Evolutionary conservation across 2,797 vertebrate genomes (phyloP).

Genomic region (Eremophila alpestris): DNA sequence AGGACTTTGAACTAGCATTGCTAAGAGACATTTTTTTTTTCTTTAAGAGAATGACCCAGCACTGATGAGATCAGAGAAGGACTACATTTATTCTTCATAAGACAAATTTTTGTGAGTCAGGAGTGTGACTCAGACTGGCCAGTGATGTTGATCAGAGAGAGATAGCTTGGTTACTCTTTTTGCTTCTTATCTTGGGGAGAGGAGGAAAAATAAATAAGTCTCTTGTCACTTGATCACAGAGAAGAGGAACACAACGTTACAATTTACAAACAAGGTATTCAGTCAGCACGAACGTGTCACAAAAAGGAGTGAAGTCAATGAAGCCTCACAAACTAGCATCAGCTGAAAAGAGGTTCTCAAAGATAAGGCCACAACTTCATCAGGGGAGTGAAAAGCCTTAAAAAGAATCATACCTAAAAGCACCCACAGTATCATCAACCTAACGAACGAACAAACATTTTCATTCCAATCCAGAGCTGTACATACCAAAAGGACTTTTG

Average conservation of each 20-base stretch:
- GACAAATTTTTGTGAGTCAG: conserved; percentile 9
- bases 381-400: not conserved
- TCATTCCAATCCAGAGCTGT: not conserved
- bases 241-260: not conserved
- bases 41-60: not conserved
- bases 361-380: not conserved
- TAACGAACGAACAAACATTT: not conserved
- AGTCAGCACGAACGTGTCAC: not conserved
- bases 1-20: conserved; percentile 18
- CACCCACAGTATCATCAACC: not conserved
- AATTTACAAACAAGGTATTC: not conserved
- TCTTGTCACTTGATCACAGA: not conserved
- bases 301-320: not conserved
- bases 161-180: not conserved
- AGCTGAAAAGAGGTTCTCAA: not conserved
- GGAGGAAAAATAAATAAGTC: not conserved
- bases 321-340: not conserved
- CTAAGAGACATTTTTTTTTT: not conserved
- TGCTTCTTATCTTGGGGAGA: not conserved
- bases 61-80: not conserved
- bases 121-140: not conserved
- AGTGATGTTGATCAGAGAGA: not conserved
- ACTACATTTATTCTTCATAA: not conserved
- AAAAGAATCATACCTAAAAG: not conserved
- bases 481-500: not conserved